phyloP scores from a whole-genome alignment of 1,140 invertebrate species.

The Pygmarrhopalites habei region DNA sequence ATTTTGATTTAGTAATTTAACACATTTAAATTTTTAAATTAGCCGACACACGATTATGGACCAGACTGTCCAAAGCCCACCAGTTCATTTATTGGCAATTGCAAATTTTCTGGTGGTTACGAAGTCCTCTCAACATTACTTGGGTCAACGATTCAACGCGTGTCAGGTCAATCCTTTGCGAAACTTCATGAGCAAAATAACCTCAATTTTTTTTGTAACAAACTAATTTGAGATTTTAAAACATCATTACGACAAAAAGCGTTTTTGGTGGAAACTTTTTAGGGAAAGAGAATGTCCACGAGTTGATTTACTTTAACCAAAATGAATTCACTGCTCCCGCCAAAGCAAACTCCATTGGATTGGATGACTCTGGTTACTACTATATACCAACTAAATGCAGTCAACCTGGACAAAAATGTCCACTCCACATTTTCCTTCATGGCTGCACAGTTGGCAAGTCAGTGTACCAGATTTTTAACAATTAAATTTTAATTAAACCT shows the following conservation, averaged over 20 bases:
- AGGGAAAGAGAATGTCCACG: too few relatives aligned
- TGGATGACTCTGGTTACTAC: neutral
- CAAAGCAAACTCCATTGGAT: neutral
- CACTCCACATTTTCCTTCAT: slow-evolving; percentile 16
- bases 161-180: neutral
- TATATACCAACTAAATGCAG: slow-evolving; percentile 17
- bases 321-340: slow-evolving; percentile 3
- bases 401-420: neutral
- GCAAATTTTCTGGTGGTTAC: slow-evolving; percentile 11
- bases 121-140: slow-evolving; percentile 11
- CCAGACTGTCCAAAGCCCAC: slow-evolving; percentile 6
- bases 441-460: slow-evolving; percentile 19
- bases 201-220: too few relatives aligned
- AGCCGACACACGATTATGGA: slow-evolving; percentile 14
- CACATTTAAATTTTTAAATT: neutral
- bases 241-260: too few relatives aligned
- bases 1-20: neutral
- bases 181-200: neutral
- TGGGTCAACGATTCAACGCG: slow-evolving; percentile 6
- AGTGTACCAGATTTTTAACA: too few relatives aligned
- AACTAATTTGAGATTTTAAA: too few relatives aligned
- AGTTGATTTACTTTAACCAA: slow-evolving; percentile 5
- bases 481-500: slow-evolving; percentile 2
- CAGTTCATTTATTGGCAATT: slow-evolving; percentile 14
- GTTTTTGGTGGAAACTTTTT: too few relatives aligned